These are phyloP conservation scores for Myocastor coypus DNA, from an alignment of 2,113 vertebrate genomes.

Conservation along the genomic window DNA sequence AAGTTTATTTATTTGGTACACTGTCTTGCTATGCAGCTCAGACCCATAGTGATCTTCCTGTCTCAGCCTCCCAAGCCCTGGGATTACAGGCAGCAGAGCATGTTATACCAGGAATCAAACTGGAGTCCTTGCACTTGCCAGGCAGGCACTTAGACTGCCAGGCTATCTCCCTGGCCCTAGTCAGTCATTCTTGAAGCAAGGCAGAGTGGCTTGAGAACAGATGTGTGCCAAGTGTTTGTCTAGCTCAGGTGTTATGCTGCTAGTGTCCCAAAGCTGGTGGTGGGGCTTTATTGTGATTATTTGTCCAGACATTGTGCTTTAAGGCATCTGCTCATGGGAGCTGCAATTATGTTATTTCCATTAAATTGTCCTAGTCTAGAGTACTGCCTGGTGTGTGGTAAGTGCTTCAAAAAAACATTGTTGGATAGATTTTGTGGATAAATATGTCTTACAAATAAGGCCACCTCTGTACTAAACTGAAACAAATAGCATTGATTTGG, in stretches of 20 bases:
- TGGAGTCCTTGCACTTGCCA: too few relatives aligned
- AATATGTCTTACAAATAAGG: conserved; percentile 1
- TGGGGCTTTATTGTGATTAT: neutral
- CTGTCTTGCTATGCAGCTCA: too few relatives aligned
- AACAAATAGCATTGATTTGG: neutral
- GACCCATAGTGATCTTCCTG: too few relatives aligned
- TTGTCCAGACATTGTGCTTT: neutral
- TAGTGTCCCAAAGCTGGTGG: neutral
- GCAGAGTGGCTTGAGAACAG: neutral
- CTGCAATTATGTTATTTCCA: neutral
- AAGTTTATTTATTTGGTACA: too few relatives aligned
- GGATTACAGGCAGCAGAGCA: too few relatives aligned
- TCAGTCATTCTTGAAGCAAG: neutral
- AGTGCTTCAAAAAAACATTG: neutral
- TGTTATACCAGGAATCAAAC: too few relatives aligned
- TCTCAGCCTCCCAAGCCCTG: too few relatives aligned
- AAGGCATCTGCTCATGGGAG: conserved; percentile 20
- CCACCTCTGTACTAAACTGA: neutral
- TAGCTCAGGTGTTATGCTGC: neutral
- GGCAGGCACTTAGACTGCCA: too few relatives aligned
- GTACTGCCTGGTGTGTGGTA: conserved; percentile 1
- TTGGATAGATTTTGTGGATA: conserved; percentile 26
- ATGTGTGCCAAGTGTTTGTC: neutral
- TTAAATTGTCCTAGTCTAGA: conserved; percentile 9
- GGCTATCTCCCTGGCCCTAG: too few relatives aligned